Evolutionary conservation across 2,888 invertebrate genomes (phyloP).

Genomic region (Oasisia sp.): DNA sequence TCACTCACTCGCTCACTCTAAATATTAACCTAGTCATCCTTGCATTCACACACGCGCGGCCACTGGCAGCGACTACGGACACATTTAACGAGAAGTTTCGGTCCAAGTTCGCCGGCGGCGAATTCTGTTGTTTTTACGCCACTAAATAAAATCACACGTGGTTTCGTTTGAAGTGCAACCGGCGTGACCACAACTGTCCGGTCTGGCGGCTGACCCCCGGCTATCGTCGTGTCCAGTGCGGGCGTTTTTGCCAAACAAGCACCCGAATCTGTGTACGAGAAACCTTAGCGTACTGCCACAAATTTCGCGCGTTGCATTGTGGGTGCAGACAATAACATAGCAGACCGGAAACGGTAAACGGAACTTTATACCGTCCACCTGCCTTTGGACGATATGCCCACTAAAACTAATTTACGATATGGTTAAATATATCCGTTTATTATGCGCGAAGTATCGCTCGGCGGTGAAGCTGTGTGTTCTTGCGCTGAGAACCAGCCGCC

Average conservation of each 20-base stretch:
- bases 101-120: neutral
- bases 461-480: neutral
- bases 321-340: neutral
- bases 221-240: neutral
- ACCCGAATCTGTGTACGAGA: neutral
- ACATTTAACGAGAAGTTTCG: neutral
- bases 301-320: neutral
- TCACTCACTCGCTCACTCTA: neutral
- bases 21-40: neutral
- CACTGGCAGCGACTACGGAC: neutral
- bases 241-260: neutral
- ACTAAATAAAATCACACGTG: neutral
- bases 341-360: neutral
- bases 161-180: neutral
- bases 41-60: neutral
- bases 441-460: neutral
- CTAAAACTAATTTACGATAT: conserved; percentile 7
- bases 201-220: neutral
- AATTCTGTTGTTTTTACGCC: neutral
- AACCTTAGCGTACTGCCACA: neutral
- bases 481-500: neutral
- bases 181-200: neutral
- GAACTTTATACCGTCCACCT: neutral
- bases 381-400: neutral
- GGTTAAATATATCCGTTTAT: neutral